Evolutionary conservation across 53 echinoderm and acorn worm species (phyloP), one percentile per base, ranked within the genome.

Genomic region (Hippasteria phrygiana): DNA sequence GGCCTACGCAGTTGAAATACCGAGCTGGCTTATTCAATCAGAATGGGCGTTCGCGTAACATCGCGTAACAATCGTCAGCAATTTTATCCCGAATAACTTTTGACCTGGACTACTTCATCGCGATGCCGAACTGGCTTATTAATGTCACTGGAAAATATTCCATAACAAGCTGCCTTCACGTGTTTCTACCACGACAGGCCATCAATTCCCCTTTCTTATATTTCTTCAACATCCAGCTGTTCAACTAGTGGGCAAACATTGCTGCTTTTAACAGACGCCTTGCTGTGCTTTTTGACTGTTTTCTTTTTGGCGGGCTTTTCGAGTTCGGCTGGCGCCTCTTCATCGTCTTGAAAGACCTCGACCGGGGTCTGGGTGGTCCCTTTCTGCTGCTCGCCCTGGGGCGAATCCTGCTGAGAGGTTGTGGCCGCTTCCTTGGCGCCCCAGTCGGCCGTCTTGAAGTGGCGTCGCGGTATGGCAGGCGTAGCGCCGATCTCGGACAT

Each of bases 371-470:
- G 18, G 14, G 11, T 33, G 1, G 50, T 50, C 11, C 26, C 32
- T 8, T 27, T 3, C 4, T 27, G 18, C 4, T 5, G 20, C 43
- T 18, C 42, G 12, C 18, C 72, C 72, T 42, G 24, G 26, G 42
- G 43, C 80, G 40, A 24, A 14, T 59, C 66, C 3, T 33, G 14
- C 43, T 62, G 22, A 42, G 55, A 55, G 77, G 24, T n/a, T n/a
- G n/a, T n/a, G n/a, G n/a, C n/a, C n/a, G n/a, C n/a, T n/a, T n/a
- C 12, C 62, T 59, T 38, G 8, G 62, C 5, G 12, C 80, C 59
- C 80, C 67, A 83, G 67, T 83, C 83, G 38, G 83, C 83, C 3
- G 41, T 66, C 69, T 66, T 83, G 83, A 83, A 10, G 47, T 9
- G 69, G 67, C 83, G 66, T 20, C 59, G 33, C 66, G 34, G 22